Evolutionary conservation across 2,113 vertebrate species (phyloP).

Genomic region (Balaeniceps rex): DNA sequence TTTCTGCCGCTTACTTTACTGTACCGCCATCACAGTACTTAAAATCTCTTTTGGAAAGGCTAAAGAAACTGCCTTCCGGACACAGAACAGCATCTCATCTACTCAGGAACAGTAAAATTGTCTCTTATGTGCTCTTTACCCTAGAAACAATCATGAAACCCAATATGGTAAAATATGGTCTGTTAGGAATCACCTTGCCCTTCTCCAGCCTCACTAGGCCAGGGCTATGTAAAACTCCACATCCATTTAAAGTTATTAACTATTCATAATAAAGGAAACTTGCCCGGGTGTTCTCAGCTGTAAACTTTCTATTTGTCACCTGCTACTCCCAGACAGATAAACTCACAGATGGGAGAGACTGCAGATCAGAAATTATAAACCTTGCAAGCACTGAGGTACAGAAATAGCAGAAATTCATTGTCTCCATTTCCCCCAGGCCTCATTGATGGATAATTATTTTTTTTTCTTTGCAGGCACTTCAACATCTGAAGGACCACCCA

Average conservation of each 20-base stretch:
- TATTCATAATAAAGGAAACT: background rate
- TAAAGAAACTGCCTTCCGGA: background rate
- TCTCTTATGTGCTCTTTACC: background rate
- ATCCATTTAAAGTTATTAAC: background rate
- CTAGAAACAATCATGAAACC: background rate
- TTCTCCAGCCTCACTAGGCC: background rate
- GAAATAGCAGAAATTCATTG: background rate
- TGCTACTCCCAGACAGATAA: background rate
- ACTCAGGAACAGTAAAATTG: background rate
- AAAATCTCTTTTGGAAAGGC: background rate
- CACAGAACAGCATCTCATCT: background rate
- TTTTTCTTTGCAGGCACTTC: background rate
- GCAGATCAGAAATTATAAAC: background rate
- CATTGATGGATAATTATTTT: background rate
- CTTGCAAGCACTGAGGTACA: background rate
- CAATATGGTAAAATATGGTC: background rate
- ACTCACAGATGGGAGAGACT: background rate
- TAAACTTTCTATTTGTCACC: slow-evolving; percentile 9
- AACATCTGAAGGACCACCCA: background rate
- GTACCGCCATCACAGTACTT: background rate
- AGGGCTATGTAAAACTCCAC: background rate
- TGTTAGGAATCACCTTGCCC: background rate
- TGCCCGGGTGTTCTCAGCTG: background rate
- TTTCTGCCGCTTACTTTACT: background rate
- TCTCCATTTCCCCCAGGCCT: background rate